These are phyloP conservation scores for Eretmochelys imbricata DNA, from an alignment of 2,113 vertebrate genomes.

Conservation along the genomic window DNA sequence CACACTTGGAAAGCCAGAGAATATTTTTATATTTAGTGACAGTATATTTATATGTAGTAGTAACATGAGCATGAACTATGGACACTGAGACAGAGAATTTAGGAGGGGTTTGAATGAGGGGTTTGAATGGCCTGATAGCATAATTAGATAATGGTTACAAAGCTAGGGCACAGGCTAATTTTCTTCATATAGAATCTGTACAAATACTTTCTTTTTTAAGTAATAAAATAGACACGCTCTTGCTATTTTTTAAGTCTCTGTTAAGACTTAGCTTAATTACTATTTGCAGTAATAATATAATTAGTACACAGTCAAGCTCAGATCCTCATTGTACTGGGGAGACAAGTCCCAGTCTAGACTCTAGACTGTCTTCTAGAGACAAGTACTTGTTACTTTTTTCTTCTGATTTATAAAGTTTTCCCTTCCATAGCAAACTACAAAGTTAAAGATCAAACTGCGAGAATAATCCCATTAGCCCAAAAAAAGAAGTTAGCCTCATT, in stretches of 20 bases:
- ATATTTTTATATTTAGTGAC: not conserved
- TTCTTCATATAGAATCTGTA: not conserved
- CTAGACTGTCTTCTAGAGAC: not conserved
- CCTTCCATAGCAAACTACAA: not conserved
- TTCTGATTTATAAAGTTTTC: not conserved
- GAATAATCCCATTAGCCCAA: not conserved
- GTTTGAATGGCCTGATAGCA: not conserved
- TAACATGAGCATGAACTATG: not conserved
- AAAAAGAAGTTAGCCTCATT: not conserved
- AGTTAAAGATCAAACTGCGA: not conserved
- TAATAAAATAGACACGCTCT: not conserved
- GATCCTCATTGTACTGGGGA: not conserved
- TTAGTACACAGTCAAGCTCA: not conserved
- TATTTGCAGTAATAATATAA: not conserved
- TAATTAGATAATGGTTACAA: not conserved
- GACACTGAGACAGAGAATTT: not conserved
- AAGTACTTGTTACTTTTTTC: not conserved
- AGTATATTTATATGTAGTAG: not conserved
- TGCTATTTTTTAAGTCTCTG: not conserved
- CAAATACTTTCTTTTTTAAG: not conserved
- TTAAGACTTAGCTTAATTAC: not conserved
- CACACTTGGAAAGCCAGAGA: not conserved
- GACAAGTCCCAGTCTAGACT: too few species aligned
- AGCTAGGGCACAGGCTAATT: not conserved
- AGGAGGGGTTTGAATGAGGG: not conserved